phyloP scores from a whole-genome alignment of 2,113 vertebrate species.

The Phasianus colchicus region DNA sequence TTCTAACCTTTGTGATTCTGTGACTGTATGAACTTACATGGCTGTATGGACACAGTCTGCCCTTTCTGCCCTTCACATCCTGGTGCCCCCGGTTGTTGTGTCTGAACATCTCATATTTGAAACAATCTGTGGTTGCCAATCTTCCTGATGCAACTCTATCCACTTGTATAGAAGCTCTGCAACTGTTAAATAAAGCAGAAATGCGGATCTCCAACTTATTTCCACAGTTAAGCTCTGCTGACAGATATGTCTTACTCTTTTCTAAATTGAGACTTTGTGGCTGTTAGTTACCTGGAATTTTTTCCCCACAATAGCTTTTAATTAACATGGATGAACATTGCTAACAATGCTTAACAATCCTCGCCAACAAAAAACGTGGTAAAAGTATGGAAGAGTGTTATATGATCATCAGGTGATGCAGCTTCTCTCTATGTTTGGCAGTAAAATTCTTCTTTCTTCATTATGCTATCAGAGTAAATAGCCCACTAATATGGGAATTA shows the following conservation, averaged over 20 bases:
- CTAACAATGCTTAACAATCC: neutral
- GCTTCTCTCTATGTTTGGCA: neutral
- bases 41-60: too few relatives aligned
- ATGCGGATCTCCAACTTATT: neutral
- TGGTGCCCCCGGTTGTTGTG: neutral
- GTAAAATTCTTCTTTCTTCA: neutral
- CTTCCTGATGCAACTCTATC: neutral
- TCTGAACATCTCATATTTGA: neutral
- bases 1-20: too few relatives aligned
- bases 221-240: neutral
- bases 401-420: neutral
- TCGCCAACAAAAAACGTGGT: neutral
- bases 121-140: neutral
- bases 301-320: neutral
- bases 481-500: neutral
- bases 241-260: neutral
- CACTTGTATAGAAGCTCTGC: neutral
- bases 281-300: neutral
- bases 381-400: neutral
- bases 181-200: neutral
- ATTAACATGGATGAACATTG: neutral
- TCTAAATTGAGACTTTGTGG: neutral
- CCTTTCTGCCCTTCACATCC: neutral
- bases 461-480: neutral
- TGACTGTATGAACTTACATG: too few relatives aligned